Percentiles rank a stretch among this genome's conserved stretches.
Conservation (phyloP, 2,797 vertebrate species). For the Anguilla megastoma region DNA sequence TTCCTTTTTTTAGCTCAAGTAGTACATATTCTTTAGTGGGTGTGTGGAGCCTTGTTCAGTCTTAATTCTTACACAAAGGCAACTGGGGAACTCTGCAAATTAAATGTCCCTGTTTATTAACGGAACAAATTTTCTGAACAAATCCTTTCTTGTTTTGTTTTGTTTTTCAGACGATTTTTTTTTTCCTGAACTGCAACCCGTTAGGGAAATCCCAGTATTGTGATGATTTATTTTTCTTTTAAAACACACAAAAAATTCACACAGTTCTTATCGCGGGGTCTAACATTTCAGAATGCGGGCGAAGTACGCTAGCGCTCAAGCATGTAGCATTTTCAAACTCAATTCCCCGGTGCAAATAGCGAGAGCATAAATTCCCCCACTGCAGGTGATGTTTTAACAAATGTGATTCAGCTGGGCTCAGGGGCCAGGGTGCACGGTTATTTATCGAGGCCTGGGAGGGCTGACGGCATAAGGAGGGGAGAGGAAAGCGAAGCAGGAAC, state of each 20-base stretch:
- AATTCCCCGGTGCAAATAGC: slow-evolving; percentile 54
- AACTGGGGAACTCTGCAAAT: slow-evolving; percentile 55
- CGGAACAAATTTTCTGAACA: slow-evolving; percentile 49
- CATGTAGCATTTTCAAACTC: slow-evolving; percentile 58
- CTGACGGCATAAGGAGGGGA: slow-evolving; percentile 76
- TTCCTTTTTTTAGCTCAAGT: slow-evolving; percentile 47
- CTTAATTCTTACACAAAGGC: slow-evolving; percentile 52
- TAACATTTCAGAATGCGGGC: slow-evolving; percentile 11
- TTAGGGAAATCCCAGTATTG: neutral
- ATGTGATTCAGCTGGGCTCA: slow-evolving; percentile 75
- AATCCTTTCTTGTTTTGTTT: slow-evolving; percentile 51
- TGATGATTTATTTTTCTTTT: slow-evolving; percentile 8
- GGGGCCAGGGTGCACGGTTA: slow-evolving; percentile 73
- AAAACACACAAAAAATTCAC: slow-evolving; percentile 18
- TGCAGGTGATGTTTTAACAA: slow-evolving; percentile 83
- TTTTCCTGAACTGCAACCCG: slow-evolving; percentile 30
- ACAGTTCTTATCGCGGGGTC: neutral
- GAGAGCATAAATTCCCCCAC: slow-evolving; percentile 80
- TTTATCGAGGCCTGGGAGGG: slow-evolving; percentile 77
- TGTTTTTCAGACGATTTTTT: slow-evolving; percentile 49
- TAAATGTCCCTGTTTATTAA: slow-evolving; percentile 57
- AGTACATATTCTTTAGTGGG: slow-evolving; percentile 37
- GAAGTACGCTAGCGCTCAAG: slow-evolving; percentile 54
- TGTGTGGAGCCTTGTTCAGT: slow-evolving; percentile 51
- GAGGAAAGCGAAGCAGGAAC: slow-evolving; percentile 70